Base-by-base conservation (phyloP, 2,797 vertebrate species). In the Bradypodion pumilum region DNA sequence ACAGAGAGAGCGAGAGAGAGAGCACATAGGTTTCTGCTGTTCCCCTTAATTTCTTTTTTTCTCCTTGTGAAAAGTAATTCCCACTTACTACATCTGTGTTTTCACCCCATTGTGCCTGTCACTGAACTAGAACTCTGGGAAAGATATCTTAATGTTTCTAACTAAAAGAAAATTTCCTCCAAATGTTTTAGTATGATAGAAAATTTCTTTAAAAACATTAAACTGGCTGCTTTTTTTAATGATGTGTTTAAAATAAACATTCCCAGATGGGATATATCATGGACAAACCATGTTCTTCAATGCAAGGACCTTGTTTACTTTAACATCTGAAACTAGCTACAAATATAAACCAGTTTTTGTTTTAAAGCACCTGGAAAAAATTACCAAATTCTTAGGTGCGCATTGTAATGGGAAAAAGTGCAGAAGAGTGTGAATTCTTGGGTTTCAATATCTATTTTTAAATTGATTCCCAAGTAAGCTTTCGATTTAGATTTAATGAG, bases 401-500 rank as follows among this genome's bases (percentile, higher is more conserved):
- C 49, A 91, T 89, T 90, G 75, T 90, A 91, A 91, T 88, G 85
- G 74, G 10, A 92, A 70, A 83, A 93, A 94, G 92, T 44, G 84
- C 70, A 1, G 29, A 89, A 84, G 83, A 93, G 86, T 88, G 84
- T 83, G 77, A 94, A 93, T 89, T 85, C 91, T 93, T 93, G 85
- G 85, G 90, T 92, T 94, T 92, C 91, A 90, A 49, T 91, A 93
- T 92, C 91, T 94, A 87, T 91, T 92, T 93, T 92, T 80, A 87
- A 92, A 86, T 92, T 91, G 85, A 32, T 92, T 25, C 77, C 78
- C 80, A 86, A 90, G 15, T 73, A 88, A 91, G 90, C 15, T 92
- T 94, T 93, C 86, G 89, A 92, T 94, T 94, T 92, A 92, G 46
- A 82, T 88, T 93, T 93, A 92, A 93, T 93, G 89, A 91, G 85